Percentiles rank a stretch among this genome's conserved stretches.
Evolutionary conservation across 2,113 vertebrate genomes (phyloP).

Genomic region (Cepphus grylle): DNA sequence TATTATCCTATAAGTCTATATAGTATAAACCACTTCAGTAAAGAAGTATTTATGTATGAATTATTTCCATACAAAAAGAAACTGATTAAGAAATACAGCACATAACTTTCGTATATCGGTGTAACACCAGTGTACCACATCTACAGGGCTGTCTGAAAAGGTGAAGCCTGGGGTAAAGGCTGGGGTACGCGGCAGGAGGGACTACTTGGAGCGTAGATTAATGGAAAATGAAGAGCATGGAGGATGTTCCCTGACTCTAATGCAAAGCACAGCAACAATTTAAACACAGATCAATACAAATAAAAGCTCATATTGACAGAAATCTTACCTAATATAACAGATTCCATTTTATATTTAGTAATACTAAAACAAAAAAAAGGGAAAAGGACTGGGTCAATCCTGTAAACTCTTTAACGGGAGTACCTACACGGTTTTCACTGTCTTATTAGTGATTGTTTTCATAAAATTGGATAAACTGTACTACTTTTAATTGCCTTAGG

Average conservation of each 20-base stretch:
- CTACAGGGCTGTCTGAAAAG: background rate
- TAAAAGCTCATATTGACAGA: background rate
- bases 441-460: background rate
- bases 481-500: background rate
- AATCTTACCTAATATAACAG: background rate
- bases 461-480: background rate
- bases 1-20: background rate
- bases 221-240: background rate
- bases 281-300: constrained; percentile 21
- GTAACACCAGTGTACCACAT: background rate
- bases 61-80: constrained; percentile 8
- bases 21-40: background rate
- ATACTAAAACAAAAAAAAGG: background rate
- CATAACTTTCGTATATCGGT: background rate
- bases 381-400: background rate
- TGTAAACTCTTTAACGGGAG: background rate
- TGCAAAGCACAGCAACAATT: background rate
- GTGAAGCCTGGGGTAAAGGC: background rate
- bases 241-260: background rate
- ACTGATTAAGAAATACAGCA: background rate
- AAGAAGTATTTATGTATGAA: background rate
- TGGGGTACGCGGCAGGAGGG: background rate
- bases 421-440: background rate
- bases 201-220: background rate
- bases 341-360: background rate